A percentile compares a stretch with the other conserved stretches of the same genome.
Evolutionary conservation across 2,888 invertebrate genomes (phyloP).

Genomic region (Agriotes lineatus): DNA sequence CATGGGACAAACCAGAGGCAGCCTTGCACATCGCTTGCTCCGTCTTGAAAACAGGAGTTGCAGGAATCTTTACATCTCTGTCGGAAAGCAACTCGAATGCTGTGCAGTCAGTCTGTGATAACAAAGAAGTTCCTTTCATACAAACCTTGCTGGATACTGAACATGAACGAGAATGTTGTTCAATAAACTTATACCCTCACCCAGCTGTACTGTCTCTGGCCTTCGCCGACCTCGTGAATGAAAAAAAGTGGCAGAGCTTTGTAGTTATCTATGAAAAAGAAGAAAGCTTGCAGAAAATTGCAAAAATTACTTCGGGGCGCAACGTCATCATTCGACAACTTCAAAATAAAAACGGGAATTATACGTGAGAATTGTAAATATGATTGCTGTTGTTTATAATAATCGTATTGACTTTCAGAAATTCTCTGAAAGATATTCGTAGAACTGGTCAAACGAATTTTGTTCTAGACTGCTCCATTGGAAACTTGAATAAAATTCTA

Average conservation of each 20-base stretch:
- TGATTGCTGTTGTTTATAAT: too few species aligned
- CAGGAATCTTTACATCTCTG: constrained; percentile 75
- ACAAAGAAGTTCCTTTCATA: constrained; percentile 76
- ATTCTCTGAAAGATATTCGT: constrained; percentile 20
- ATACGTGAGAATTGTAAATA: constrained; percentile 71
- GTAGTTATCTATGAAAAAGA: constrained; percentile 84
- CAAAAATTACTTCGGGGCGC: constrained; percentile 65
- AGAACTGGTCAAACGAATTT: constrained; percentile 67
- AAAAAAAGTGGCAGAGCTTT: constrained; percentile 85
- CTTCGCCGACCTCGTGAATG: constrained; percentile 77
- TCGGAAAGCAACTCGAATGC: constrained; percentile 69
- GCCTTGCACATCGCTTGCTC: constrained; percentile 27
- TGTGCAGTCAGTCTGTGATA: constrained; percentile 76
- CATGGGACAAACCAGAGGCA: constrained; percentile 26
- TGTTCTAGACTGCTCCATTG: constrained; percentile 68
- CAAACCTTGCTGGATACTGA: constrained; percentile 68
- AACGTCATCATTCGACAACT: constrained; percentile 66
- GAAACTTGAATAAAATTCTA: constrained; percentile 66
- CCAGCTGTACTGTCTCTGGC: constrained; percentile 65
- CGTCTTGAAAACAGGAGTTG: constrained; percentile 61
- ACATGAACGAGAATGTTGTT: constrained; percentile 37
- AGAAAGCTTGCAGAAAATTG: constrained; percentile 68
- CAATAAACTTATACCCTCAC: constrained; percentile 34
- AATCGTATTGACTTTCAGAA: background rate
- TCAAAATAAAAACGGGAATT: constrained; percentile 65